phyloP scores from a whole-genome alignment of 1,140 invertebrate species.

The Sipha flava region DNA sequence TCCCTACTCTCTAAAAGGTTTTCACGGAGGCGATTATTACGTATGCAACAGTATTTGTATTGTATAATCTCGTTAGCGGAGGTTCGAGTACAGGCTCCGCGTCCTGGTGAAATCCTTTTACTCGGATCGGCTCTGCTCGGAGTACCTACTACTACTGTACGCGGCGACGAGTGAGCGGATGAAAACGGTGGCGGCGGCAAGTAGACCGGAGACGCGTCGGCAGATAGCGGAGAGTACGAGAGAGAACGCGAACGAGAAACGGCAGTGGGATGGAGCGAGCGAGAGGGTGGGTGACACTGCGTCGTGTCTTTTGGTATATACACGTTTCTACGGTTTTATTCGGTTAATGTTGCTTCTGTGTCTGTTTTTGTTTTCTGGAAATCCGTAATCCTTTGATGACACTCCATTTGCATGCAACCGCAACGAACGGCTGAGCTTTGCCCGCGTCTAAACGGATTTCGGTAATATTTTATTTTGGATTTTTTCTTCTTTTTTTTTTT shows the following conservation, averaged over 20 bases:
- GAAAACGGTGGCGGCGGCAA: no score
- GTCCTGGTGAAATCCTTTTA: slow-evolving; percentile 18
- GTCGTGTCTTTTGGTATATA: slow-evolving; percentile 1
- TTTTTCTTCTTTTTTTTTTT: background rate
- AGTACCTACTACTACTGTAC: no score
- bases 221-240: background rate
- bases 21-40: slow-evolving; percentile 35
- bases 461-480: slow-evolving; percentile 15
- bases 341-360: slow-evolving; percentile 24
- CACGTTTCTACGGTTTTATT: slow-evolving; percentile 28
- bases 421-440: background rate
- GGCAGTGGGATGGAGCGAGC: no score
- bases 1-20: slow-evolving; percentile 37
- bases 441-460: slow-evolving; percentile 13
- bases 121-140: background rate
- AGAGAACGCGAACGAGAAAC: background rate
- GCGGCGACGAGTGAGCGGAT: no score
- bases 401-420: slow-evolving; percentile 29
- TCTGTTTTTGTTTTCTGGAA: slow-evolving; percentile 31
- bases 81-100: slow-evolving; percentile 29
- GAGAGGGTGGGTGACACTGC: background rate
- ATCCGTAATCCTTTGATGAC: slow-evolving; percentile 33
- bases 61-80: slow-evolving; percentile 39
- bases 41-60: slow-evolving; percentile 39
- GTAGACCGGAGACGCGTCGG: no score